Conservation (phyloP, 2,113 vertebrate genomes). For the Megalops atlanticus region DNA sequence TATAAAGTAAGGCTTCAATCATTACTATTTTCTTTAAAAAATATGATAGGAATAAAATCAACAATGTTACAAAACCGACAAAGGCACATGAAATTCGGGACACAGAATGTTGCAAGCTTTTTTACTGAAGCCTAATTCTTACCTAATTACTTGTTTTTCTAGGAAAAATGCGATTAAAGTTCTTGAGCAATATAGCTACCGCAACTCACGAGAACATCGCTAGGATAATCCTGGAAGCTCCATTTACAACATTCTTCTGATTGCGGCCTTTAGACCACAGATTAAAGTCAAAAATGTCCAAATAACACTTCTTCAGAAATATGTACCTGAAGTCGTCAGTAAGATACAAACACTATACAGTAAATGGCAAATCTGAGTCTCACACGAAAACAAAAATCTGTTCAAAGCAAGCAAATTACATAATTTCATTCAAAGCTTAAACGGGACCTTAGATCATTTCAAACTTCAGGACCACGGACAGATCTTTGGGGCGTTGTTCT, state of each 20-base stretch:
- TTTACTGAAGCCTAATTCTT: too few species aligned
- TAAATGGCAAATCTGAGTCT: not conserved
- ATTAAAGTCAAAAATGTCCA: not conserved
- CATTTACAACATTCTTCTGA: not conserved
- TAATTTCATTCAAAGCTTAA: not conserved
- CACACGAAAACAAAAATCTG: not conserved
- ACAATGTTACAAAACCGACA: too few species aligned
- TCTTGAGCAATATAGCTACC: too few species aligned
- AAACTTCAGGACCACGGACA: slow-evolving; percentile 55
- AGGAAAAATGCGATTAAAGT: not conserved
- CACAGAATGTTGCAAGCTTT: too few species aligned
- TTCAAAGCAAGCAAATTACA: not conserved
- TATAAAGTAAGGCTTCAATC: too few species aligned
- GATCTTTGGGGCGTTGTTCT: slow-evolving; percentile 22
- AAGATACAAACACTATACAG: not conserved
- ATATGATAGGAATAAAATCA: too few species aligned
- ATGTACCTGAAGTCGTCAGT: too few species aligned
- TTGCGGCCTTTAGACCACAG: not conserved
- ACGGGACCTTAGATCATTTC: not conserved
- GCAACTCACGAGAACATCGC: too few species aligned
- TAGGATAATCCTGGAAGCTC: not conserved
- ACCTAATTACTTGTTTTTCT: not conserved
- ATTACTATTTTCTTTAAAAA: too few species aligned
- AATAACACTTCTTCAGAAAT: too few species aligned
- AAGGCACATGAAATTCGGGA: too few species aligned